These are phyloP conservation scores for Holotrichia oblita DNA, from an alignment of 1,140 invertebrate genomes.

Conservation along the genomic window DNA sequence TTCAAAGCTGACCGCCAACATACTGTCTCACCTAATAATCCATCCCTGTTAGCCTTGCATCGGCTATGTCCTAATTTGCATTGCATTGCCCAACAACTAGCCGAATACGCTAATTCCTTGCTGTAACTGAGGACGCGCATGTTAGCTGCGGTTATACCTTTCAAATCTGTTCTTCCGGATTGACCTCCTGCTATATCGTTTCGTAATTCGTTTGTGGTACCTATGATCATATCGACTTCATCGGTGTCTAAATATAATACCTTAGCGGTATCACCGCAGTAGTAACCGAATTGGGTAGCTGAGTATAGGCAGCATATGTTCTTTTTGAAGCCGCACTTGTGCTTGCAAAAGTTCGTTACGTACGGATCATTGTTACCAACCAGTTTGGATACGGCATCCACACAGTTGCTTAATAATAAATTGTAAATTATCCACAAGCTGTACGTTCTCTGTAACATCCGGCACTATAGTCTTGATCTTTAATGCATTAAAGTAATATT, in stretches of 20 bases:
- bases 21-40: neutral
- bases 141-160: neutral
- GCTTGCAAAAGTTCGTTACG: neutral
- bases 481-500: too few species aligned
- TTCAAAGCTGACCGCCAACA: neutral
- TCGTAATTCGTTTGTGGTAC: neutral
- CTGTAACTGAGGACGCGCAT: conserved; percentile 30
- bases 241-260: neutral
- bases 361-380: neutral
- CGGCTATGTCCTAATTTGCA: neutral
- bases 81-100: conserved; percentile 26
- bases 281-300: neutral
- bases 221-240: neutral
- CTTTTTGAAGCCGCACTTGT: neutral
- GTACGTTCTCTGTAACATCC: too few species aligned
- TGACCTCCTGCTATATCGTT: neutral
- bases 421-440: too few species aligned
- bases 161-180: neutral
- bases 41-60: neutral
- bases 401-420: too few species aligned
- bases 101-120: neutral
- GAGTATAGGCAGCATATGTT: neutral
- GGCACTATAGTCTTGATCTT: too few species aligned
- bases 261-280: neutral
- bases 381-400: too few species aligned